phyloP scores from a whole-genome alignment of 2,797 vertebrate species.

The Ciconia nigra region DNA sequence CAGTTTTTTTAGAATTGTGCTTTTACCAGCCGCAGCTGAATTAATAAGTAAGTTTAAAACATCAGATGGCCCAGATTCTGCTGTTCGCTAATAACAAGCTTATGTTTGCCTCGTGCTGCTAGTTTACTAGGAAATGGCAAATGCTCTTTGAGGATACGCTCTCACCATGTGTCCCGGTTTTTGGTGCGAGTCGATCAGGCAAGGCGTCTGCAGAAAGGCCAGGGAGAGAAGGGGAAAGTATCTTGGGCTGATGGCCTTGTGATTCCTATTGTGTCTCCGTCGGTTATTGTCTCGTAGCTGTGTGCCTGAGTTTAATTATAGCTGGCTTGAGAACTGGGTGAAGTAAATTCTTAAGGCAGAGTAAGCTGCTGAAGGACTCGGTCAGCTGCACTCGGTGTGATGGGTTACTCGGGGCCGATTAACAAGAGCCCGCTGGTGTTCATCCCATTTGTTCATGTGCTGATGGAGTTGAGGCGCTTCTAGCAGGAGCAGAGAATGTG shows the following conservation, averaged over 20 bases:
- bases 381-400: neutral
- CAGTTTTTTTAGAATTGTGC: neutral
- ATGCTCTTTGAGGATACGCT: neutral
- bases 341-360: neutral
- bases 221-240: neutral
- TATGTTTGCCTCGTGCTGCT: neutral
- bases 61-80: constrained; percentile 42
- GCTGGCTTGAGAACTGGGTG: neutral
- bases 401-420: neutral
- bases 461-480: neutral
- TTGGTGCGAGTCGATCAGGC: neutral
- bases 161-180: fast-evolving
- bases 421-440: neutral
- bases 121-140: neutral
- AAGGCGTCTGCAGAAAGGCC: neutral
- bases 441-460: fast-evolving
- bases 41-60: constrained; percentile 4
- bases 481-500: fast-evolving
- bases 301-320: neutral
- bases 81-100: neutral
- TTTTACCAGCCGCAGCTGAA: constrained; percentile 38
- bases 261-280: neutral
- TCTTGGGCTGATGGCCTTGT: neutral
- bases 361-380: neutral
- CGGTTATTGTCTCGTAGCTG: neutral